Conservation (phyloP, 2,888 invertebrate genomes). For the Melanotus villosus region DNA sequence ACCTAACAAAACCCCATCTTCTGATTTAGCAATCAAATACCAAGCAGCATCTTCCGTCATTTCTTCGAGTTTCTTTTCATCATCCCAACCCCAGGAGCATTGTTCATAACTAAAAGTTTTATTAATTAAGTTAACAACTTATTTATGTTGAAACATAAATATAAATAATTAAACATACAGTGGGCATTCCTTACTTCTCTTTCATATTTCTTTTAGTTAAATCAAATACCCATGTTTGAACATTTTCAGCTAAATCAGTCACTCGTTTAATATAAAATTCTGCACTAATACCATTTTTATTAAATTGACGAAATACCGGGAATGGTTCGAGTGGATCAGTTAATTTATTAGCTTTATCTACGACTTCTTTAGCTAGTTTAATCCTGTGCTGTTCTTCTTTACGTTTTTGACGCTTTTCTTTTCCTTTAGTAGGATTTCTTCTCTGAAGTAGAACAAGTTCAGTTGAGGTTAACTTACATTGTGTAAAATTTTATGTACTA, state of each 20-base stretch:
- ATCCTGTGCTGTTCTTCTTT: conserved; percentile 75
- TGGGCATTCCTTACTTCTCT: conserved; percentile 74
- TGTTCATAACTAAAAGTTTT: conserved; percentile 72
- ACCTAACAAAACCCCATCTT: conserved; percentile 73
- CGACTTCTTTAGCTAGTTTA: conserved; percentile 73
- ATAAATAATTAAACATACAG: too few relatives aligned
- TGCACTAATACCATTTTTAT: conserved; percentile 73
- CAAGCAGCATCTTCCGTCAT: conserved; percentile 81
- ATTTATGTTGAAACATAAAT: too few relatives aligned
- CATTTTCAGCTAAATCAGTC: conserved; percentile 71
- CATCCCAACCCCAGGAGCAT: conserved; percentile 88
- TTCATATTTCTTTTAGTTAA: conserved; percentile 87
- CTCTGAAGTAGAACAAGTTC: conserved; percentile 60
- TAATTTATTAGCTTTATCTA: conserved; percentile 74
- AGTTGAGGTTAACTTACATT: background rate
- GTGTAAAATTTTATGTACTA: background rate
- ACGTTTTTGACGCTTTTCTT: conserved; percentile 75
- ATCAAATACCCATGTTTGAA: conserved; percentile 79
- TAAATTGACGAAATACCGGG: conserved; percentile 75
- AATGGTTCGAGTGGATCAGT: conserved; percentile 75
- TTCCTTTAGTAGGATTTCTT: conserved; percentile 72
- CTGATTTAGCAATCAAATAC: conserved; percentile 78
- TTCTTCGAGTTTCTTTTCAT: conserved; percentile 80
- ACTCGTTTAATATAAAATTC: conserved; percentile 75
- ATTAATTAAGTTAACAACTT: too few relatives aligned